Evolutionary conservation across 1,140 invertebrate genomes (phyloP).

Genomic region (Eueides isabella): DNA sequence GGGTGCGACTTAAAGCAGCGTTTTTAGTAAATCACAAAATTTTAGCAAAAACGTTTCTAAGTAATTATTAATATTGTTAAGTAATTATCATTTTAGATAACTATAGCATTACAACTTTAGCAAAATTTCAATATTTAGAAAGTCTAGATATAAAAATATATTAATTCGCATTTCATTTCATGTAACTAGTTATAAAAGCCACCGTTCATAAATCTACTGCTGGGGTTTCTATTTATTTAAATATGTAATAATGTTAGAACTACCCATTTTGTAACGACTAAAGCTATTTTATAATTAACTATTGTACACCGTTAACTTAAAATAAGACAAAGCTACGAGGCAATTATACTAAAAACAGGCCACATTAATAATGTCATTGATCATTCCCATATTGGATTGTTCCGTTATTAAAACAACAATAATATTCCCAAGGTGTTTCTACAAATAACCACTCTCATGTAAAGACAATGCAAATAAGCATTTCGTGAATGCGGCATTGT

Average conservation of each 20-base stretch:
- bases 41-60: too few species aligned
- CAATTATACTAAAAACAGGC: constrained; percentile 16
- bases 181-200: too few species aligned
- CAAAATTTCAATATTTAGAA: too few species aligned
- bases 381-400: constrained; percentile 7
- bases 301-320: background rate
- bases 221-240: too few species aligned
- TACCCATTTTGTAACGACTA: background rate
- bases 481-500: constrained; percentile 23
- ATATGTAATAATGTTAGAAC: background rate
- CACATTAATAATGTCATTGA: constrained; percentile 10
- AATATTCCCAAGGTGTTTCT: constrained; percentile 27
- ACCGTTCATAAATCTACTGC: too few species aligned
- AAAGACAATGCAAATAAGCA: constrained; percentile 31
- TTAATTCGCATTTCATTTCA: too few species aligned
- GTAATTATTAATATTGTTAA: too few species aligned
- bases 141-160: too few species aligned
- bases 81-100: too few species aligned
- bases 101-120: too few species aligned
- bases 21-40: too few species aligned
- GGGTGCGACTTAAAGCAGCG: too few species aligned
- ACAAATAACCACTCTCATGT: constrained; percentile 16
- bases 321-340: background rate
- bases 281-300: background rate
- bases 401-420: constrained; percentile 16